phyloP scores from a whole-genome alignment of 2,113 vertebrate genomes.

The Cryptoleucopteryx plumbea region DNA sequence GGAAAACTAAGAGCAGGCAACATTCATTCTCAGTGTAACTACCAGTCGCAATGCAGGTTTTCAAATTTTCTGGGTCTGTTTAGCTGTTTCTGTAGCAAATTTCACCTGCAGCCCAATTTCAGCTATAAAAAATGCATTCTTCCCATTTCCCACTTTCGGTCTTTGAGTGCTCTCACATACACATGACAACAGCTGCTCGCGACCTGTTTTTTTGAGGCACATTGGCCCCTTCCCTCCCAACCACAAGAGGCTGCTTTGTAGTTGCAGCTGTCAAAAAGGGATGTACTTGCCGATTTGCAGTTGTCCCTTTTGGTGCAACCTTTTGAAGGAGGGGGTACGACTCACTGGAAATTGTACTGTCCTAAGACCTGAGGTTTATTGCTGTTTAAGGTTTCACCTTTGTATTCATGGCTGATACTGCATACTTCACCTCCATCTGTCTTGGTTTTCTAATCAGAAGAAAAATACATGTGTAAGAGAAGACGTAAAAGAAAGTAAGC shows the following conservation, averaged over 20 bases:
- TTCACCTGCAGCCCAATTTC: background rate
- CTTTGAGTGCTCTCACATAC: background rate
- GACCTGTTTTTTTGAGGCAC: background rate
- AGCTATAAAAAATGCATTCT: background rate
- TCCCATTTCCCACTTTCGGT: slow-evolving; percentile 5
- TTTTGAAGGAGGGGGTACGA: background rate
- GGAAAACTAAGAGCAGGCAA: background rate
- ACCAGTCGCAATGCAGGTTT: background rate
- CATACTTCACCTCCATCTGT: background rate
- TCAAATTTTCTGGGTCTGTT: background rate
- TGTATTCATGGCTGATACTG: background rate
- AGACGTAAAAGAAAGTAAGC: background rate
- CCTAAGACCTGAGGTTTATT: background rate
- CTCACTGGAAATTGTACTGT: background rate
- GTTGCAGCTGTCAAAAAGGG: background rate
- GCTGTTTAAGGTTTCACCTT: background rate
- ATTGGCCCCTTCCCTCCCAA: background rate
- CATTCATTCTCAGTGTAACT: background rate
- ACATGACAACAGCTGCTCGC: background rate
- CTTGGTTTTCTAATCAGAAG: background rate
- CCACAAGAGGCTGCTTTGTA: background rate
- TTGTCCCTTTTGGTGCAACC: background rate
- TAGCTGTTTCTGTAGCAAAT: background rate
- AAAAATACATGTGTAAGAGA: background rate
- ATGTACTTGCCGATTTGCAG: background rate